Conservation (phyloP, 1,140 invertebrate species). For the Parasteatoda tepidariorum region DNA sequence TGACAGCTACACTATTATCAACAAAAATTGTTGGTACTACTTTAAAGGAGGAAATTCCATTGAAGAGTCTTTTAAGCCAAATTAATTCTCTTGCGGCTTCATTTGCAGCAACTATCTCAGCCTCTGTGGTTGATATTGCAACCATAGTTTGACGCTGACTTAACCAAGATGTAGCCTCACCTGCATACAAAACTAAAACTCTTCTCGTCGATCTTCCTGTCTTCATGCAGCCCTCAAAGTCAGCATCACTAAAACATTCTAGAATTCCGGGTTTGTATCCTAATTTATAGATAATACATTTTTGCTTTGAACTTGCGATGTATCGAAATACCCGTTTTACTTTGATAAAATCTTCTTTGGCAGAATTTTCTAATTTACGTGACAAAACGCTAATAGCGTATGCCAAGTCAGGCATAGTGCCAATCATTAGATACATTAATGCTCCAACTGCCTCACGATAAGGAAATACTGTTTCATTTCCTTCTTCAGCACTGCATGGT, state of each 20-base stretch:
- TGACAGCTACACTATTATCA: conserved; percentile 65
- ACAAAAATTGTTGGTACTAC: neutral
- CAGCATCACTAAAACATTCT: conserved; percentile 68
- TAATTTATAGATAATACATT: conserved; percentile 64
- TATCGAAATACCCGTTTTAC: conserved; percentile 71
- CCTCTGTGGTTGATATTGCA: conserved; percentile 46
- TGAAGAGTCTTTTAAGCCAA: conserved; percentile 9
- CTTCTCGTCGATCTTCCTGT: conserved; percentile 40
- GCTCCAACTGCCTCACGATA: conserved; percentile 59
- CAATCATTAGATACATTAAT: conserved; percentile 69
- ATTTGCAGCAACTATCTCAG: conserved; percentile 28
- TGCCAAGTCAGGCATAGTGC: conserved; percentile 70
- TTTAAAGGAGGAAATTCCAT: neutral
- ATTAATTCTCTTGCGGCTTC: conserved; percentile 32
- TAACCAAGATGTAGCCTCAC: conserved; percentile 29
- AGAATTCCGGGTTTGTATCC: neutral
- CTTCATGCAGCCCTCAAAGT: conserved; percentile 66
- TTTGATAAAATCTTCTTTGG: conserved; percentile 65
- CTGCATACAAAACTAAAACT: conserved; percentile 8
- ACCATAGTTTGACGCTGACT: conserved; percentile 29
- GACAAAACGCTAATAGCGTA: conserved; percentile 66
- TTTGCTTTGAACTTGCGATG: conserved; percentile 69
- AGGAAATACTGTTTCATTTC: conserved; percentile 32
- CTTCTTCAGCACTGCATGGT: neutral
- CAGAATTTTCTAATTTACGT: neutral